A percentile compares a stretch with the other conserved stretches of the same genome.
Conservation (phyloP, 2,113 vertebrate species). For the Pavo muticus region DNA sequence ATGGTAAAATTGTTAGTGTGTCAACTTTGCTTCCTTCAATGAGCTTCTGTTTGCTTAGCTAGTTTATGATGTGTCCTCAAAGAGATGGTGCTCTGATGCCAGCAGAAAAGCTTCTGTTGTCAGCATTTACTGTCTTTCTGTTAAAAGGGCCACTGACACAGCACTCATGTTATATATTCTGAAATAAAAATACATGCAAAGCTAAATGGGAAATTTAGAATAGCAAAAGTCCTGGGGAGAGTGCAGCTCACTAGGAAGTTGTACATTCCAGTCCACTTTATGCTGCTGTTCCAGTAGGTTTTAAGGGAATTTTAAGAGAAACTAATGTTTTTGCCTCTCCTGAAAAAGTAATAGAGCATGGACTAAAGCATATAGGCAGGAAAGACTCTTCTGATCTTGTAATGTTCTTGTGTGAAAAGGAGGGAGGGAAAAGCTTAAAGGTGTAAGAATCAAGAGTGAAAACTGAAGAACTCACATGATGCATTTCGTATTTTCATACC, state of each 20-base stretch:
- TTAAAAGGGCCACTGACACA: neutral
- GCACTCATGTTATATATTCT: neutral
- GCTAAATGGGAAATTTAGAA: neutral
- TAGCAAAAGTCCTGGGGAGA: neutral
- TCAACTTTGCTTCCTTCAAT: neutral
- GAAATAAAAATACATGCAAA: accelerated
- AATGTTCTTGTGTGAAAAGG: neutral
- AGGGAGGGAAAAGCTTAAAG: neutral
- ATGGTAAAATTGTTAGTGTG: accelerated
- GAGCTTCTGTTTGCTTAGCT: neutral
- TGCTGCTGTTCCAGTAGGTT: neutral
- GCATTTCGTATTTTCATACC: neutral
- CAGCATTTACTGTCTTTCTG: neutral
- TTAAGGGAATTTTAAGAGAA: neutral
- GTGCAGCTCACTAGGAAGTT: neutral
- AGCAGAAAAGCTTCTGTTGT: conserved; percentile 18
- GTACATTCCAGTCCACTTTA: neutral
- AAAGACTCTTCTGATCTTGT: neutral
- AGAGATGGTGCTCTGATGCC: neutral
- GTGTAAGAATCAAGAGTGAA: neutral
- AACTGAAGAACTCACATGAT: neutral
- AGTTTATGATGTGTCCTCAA: neutral
- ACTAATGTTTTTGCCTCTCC: neutral
- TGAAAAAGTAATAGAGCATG: neutral
- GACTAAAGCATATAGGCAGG: neutral